phyloP scores from a whole-genome alignment of 2,888 invertebrate species.

The Megaustenia siamemsis region DNA sequence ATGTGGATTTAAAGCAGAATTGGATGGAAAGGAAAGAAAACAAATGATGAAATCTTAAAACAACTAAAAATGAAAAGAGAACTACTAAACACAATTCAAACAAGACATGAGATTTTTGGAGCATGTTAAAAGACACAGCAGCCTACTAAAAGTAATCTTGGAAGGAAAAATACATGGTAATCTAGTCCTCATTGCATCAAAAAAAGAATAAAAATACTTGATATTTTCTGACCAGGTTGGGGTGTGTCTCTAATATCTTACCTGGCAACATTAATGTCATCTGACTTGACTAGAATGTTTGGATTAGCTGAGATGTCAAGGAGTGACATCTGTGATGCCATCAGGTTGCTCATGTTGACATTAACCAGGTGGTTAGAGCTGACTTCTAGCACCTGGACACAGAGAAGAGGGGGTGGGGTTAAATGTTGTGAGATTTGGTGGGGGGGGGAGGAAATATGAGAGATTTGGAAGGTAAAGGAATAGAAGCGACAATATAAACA shows the following conservation, averaged over 20 bases:
- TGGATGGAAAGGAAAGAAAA: too few species aligned
- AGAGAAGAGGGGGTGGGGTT: background rate
- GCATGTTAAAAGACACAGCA: too few species aligned
- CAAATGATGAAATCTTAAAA: too few species aligned
- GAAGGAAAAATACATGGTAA: too few species aligned
- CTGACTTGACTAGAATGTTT: conserved; percentile 75
- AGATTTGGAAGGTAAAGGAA: background rate
- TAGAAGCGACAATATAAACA: background rate
- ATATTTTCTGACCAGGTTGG: too few species aligned
- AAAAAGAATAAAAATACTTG: too few species aligned
- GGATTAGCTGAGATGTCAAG: conserved; percentile 81
- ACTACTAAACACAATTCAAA: too few species aligned
- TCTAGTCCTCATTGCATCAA: too few species aligned
- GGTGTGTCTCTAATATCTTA: conserved; percentile 60
- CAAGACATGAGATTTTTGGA: too few species aligned
- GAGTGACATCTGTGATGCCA: conserved; percentile 79
- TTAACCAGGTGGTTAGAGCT: conserved; percentile 80
- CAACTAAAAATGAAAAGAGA: too few species aligned
- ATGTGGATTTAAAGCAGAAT: too few species aligned
- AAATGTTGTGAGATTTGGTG: background rate
- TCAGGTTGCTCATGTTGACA: conserved; percentile 77
- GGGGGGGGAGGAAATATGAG: background rate
- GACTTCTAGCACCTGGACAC: conserved; percentile 80
- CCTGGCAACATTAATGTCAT: conserved; percentile 76
- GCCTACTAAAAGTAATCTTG: too few species aligned